Evolutionary conservation across 2,797 vertebrate species (phyloP).

Genomic region (Microctenopoma steveboyesi): DNA sequence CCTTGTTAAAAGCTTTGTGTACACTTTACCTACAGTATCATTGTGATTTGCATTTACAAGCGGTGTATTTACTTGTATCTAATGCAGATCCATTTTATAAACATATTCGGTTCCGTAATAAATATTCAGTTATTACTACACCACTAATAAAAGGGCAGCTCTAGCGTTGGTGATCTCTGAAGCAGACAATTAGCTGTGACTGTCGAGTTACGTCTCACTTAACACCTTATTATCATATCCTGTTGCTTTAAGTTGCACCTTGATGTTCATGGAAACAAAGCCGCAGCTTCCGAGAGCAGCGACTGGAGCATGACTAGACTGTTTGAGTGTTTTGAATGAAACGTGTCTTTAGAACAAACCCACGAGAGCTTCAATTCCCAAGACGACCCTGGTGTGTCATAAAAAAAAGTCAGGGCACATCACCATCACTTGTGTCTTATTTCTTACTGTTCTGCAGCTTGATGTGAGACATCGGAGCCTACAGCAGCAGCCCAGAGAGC

Average conservation of each 20-base stretch:
- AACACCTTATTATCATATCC: slow-evolving; percentile 45
- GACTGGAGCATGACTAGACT: slow-evolving; percentile 60
- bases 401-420: slow-evolving; percentile 76
- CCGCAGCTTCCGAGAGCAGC: slow-evolving; percentile 48
- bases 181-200: slow-evolving; percentile 47
- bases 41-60: not conserved
- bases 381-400: slow-evolving; percentile 74
- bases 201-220: slow-evolving; percentile 48
- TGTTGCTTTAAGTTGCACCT: slow-evolving; percentile 52
- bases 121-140: not conserved
- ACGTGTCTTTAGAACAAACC: slow-evolving; percentile 70
- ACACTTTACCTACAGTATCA: not conserved
- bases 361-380: slow-evolving; percentile 67
- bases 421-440: slow-evolving; percentile 76
- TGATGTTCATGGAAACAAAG: slow-evolving; percentile 63
- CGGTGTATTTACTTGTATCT: not conserved
- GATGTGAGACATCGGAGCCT: slow-evolving; percentile 74
- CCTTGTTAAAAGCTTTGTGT: slow-evolving; percentile 16
- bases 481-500: slow-evolving; percentile 64
- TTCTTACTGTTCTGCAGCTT: slow-evolving; percentile 67
- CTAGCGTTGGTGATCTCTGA: slow-evolving; percentile 28
- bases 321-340: slow-evolving; percentile 68
- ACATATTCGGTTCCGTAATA: slow-evolving; percentile 9
- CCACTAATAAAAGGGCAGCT: slow-evolving; percentile 28
- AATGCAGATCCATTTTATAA: not conserved